Conservation (phyloP, 2,113 vertebrate genomes). For the Phasianus colchicus region DNA sequence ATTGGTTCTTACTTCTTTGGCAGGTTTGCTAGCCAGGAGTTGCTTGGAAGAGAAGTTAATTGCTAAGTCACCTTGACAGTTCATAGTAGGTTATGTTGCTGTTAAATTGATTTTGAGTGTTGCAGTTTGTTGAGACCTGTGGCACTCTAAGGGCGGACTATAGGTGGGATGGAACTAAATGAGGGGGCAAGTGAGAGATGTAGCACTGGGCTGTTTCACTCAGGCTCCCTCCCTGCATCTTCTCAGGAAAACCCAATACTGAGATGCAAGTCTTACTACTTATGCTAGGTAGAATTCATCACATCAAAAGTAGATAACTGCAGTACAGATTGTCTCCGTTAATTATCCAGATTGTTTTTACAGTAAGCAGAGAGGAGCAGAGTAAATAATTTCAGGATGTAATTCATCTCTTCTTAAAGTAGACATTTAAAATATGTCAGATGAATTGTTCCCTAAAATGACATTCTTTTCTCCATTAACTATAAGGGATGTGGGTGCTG, state of each 20-base stretch:
- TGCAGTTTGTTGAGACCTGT: background rate
- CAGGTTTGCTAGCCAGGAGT: background rate
- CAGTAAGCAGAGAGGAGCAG: background rate
- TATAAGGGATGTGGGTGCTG: background rate
- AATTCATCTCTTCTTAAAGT: background rate
- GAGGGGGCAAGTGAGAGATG: background rate
- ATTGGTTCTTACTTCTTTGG: background rate
- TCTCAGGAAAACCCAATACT: background rate
- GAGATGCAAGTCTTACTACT: background rate
- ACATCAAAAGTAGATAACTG: background rate
- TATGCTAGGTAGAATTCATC: background rate
- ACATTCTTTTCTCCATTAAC: background rate
- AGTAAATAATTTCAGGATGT: background rate
- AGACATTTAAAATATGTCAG: background rate
- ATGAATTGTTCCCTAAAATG: background rate
- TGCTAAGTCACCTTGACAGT: background rate
- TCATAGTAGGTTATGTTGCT: background rate
- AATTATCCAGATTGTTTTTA: background rate
- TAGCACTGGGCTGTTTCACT: background rate
- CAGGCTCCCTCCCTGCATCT: background rate
- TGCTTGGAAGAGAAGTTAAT: background rate
- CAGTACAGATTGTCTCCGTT: background rate
- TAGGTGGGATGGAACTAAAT: background rate
- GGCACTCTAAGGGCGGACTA: background rate
- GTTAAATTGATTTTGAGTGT: background rate